phyloP scores from a whole-genome alignment of 2,888 invertebrate species.

The Eupithecia tripunctaria region DNA sequence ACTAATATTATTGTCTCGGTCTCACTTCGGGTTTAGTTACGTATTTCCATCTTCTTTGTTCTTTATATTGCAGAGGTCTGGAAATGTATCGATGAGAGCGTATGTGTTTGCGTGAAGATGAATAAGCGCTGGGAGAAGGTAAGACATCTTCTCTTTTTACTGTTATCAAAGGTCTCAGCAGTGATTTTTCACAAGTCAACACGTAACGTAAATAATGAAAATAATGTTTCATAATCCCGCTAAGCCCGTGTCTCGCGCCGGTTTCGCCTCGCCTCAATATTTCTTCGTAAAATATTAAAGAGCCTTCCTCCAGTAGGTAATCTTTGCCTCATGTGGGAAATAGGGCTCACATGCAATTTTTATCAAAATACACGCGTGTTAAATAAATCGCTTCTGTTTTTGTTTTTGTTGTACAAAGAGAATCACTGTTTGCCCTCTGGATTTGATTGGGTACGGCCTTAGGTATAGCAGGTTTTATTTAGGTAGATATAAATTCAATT shows the following conservation, averaged over 20 bases:
- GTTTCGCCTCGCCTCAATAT: conserved; percentile 61
- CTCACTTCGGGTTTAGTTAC: no score
- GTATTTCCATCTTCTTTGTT: no score
- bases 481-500: no score
- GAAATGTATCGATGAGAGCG: no score
- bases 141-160: no score
- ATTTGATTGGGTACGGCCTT: neutral
- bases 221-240: conserved; percentile 1
- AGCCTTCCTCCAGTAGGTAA: conserved; percentile 64
- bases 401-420: neutral
- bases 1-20: no score
- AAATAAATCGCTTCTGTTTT: conserved; percentile 10
- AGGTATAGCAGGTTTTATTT: no score
- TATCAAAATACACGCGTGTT: conserved; percentile 21
- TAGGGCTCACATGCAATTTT: conserved; percentile 44
- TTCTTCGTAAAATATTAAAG: conserved; percentile 79
- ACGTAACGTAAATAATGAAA: conserved; percentile 1
- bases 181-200: neutral
- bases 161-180: no score
- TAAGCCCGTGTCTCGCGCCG: conserved; percentile 41
- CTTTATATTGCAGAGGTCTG: no score
- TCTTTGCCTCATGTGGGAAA: conserved; percentile 66
- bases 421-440: neutral
- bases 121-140: no score
- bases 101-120: no score